These are phyloP conservation scores for Diceros bicornis DNA, from an alignment of 2,797 vertebrate species.

Conservation along the genomic window DNA sequence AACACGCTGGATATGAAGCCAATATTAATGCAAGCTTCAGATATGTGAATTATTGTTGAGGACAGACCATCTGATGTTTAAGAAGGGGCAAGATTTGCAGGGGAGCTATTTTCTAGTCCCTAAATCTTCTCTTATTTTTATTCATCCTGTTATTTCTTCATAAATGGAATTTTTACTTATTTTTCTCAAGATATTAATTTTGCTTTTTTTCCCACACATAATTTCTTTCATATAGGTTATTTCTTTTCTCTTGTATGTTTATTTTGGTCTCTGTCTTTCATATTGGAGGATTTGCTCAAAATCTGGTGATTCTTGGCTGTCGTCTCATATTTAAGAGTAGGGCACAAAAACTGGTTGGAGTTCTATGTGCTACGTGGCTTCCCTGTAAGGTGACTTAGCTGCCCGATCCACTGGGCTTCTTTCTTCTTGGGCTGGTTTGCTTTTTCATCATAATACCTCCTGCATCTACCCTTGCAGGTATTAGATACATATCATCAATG, in stretches of 20 bases:
- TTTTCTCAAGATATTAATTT: neutral
- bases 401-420: neutral
- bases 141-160: neutral
- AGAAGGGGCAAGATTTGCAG: neutral
- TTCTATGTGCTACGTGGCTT: neutral
- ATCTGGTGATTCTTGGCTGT: neutral
- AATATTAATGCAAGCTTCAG: neutral
- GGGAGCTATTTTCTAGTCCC: neutral
- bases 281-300: neutral
- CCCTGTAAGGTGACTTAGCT: neutral
- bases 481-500: neutral
- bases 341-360: neutral
- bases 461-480: neutral
- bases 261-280: neutral
- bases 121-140: neutral
- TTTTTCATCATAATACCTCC: neutral
- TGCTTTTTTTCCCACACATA: neutral
- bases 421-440: neutral
- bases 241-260: neutral
- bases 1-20: neutral
- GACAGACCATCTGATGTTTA: neutral
- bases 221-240: neutral
- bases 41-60: neutral
- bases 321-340: neutral
- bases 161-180: neutral